A percentile compares a stretch with the other conserved stretches of the same genome.
phyloP scores from a whole-genome alignment of 2,797 vertebrate species.

The Sylvia borin region DNA sequence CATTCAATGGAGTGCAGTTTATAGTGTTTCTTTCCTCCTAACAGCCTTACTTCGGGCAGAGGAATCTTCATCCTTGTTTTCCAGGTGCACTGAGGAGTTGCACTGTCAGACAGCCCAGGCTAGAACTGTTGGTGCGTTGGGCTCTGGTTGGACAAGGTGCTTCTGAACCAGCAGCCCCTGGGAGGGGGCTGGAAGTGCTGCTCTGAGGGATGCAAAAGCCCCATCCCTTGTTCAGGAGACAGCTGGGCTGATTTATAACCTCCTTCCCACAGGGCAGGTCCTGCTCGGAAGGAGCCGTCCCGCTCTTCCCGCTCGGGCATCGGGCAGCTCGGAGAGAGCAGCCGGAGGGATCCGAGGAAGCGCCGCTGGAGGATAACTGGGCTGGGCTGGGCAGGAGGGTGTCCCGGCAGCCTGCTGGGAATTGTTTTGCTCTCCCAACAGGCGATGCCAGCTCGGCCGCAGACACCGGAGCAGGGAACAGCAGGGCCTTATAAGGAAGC shows the following conservation, averaged over 20 bases:
- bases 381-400: background rate
- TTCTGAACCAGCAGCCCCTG: background rate
- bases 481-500: constrained; percentile 77
- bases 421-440: constrained; percentile 18
- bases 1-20: background rate
- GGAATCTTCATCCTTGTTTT: background rate
- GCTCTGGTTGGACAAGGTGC: rapidly evolving
- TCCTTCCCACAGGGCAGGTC: rapidly evolving
- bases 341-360: rapidly evolving
- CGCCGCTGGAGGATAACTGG: background rate
- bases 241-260: background rate
- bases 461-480: background rate
- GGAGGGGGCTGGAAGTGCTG: background rate
- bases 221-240: rapidly evolving
- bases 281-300: background rate
- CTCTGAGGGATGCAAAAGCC: background rate
- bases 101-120: rapidly evolving
- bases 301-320: rapidly evolving
- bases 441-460: constrained; percentile 20
- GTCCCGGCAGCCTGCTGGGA: background rate
- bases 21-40: background rate
- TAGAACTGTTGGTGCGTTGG: rapidly evolving
- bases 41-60: background rate
- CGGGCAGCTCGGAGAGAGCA: rapidly evolving
- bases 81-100: background rate